Base-by-base conservation (phyloP, 2,797 vertebrate genomes). In the Nannoperca obscura region DNA sequence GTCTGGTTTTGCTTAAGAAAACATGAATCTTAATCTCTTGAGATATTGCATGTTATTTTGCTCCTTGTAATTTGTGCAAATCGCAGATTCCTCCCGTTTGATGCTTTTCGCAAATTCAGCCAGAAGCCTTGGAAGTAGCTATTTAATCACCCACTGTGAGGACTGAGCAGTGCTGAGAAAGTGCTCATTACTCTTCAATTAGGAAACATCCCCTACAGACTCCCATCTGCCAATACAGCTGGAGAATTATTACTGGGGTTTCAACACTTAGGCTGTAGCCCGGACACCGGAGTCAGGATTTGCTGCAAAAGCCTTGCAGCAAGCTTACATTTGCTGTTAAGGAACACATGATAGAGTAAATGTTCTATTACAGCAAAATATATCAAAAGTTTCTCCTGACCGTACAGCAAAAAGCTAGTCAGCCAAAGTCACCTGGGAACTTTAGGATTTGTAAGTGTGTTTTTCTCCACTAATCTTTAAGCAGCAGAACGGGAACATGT, bases 161-260 rank as follows among this genome's bases (percentile, higher is more conserved):
- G 46, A 47, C 44, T 49, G 44, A 40, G 64, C 20, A 1, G 20
- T 3, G 67, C 27, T 36, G 67, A 55, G 62, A 38, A 58, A 44
- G 50, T 5, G 17, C 63, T 77, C 52, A 52, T 68, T 72, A 62
- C 24, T 68, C 15, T 63, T 76, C 63, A 71, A 72, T 81, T 67
- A 36, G 24, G 49, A 50, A 67, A 66, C 60, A 38, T 36, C 58
- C 52, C 63, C 59, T 22, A 13, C 65, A 74, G 54, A 58, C 60
- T 30, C 71, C 71, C 49, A 61, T 71, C 38, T 76, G 61, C 20
- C 34, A 47, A 15, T 62, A 61, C 49, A 62, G 57, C 67, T 36
- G 55, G 17, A 73, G 22, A 81, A 13, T 47, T 71, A 53, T 42
- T 20, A 32, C 52, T 22, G 5, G 2, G 52, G 14, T 65, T 71